Evolutionary conservation across 2,113 vertebrate genomes (phyloP), one percentile per base, ranked within the genome.

Genomic region (Mobula hypostoma): DNA sequence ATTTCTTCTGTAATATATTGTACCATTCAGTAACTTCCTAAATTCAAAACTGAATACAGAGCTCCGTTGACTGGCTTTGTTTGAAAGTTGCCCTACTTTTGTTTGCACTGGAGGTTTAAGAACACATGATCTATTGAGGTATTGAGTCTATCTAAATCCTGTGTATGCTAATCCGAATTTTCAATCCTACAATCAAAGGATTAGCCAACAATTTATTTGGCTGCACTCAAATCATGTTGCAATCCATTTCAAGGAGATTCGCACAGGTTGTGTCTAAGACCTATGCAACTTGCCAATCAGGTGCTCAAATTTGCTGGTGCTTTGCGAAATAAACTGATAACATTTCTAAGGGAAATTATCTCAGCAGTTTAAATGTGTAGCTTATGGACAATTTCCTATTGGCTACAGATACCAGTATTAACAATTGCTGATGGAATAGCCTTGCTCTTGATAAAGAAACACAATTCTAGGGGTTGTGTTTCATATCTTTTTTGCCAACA

Each of bases 141-240:
- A 32, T n/a, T 88, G 29, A 88, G 29, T 63, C 27, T 58, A 6
- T 66, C 85, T 88, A 88, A 88, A 66, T 66, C 85, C 85, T 66
- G 58, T 66, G 85, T 6, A 88, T 17, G 66, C 63, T 88, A 88
- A 88, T 32, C 85, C 29, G n/a, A 63, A 87, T 83, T 7, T 15
- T 87, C 85, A 88, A 66, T 88, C 85, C 58, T 88, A 32, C 85
- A 29, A 88, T 88, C 85, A 66, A 88, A 88, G 58, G 85, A 88
- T 88, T 32, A 88, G 61, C 29, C 85, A 88, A 15, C 85, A 63
- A 88, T 66, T 88, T 88, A 88, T 17, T 85, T 58, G n/a, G 56
- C 63, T 66, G 85, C 85, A 88, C 58, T 63, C 58, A 88, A 88
- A 88, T 66, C 29, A 87, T 5, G 4, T 21, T 21, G 40, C 40